Evolutionary conservation across 2,797 vertebrate species (phyloP), one percentile per base, ranked within the genome.

Genomic region (Dermochelys coriacea): DNA sequence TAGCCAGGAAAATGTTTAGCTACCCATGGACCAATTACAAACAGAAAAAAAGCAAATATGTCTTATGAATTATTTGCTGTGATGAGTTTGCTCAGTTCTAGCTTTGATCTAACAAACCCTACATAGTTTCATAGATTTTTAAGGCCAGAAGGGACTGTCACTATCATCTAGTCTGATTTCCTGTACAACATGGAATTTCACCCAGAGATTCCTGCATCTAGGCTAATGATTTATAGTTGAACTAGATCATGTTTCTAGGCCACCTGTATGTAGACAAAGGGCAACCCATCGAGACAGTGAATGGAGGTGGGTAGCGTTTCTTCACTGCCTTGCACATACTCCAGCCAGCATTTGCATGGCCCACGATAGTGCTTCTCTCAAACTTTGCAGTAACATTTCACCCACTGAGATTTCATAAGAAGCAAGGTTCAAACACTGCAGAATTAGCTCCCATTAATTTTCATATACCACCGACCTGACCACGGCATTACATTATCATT

Each of bases 111-210:
- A 47, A 64, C 64, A 78, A 87, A 89, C 41, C 55, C 0, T 0
- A n/a, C 10, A 5, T 0, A 0, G 12, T 14, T 52, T n/a, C 68
- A 41, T 3, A 2, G 0, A 0, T 21, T 1, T 11, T 16, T 59
- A 19, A 75, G 79, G 52, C 47, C 83, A 15, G 0, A 25, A 14
- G n/a, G 54, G 8, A 78, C 54, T 37, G 15, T 8, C 51, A 50
- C 85, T 6, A 15, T 51, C 49, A 6, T 71, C 41, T 50, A 41
- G 19, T 16, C 51, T 4, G 14, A 50, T 23, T 52, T 80, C 55
- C 87, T 16, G 19, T 54, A 25, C 2, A 37, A 2, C 31, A 83
- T 0, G 51, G 41, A 25, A 77, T 37, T 74, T 47, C 23, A 41
- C 41, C 23, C 25, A 75, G 71, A 41, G 7, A 47, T 75, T 75